Percentiles rank a stretch among this genome's conserved stretches.
Conservation (phyloP, 1,140 invertebrate genomes). For the Halictus rubicundus region DNA sequence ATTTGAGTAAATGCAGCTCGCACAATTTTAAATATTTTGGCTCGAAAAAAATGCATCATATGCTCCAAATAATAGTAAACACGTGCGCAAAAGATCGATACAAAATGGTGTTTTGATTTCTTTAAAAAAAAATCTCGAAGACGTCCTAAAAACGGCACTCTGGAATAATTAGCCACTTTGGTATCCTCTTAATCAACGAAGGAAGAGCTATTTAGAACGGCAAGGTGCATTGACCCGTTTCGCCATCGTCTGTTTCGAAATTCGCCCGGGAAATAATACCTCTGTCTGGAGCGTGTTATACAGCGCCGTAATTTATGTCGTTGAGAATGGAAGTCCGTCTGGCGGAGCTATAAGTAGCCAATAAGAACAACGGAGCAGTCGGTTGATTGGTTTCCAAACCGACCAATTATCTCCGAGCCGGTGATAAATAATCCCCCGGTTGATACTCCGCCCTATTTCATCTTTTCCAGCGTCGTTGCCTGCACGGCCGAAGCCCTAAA, state of each 20-base stretch:
- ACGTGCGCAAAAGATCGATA: too few relatives aligned
- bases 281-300: too few relatives aligned
- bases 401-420: slow-evolving; percentile 39
- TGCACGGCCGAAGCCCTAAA: not conserved
- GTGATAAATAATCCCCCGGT: slow-evolving; percentile 44
- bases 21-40: too few relatives aligned
- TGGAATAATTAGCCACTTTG: too few relatives aligned
- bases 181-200: not conserved
- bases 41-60: too few relatives aligned
- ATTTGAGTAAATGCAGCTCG: too few relatives aligned
- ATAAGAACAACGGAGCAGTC: slow-evolving; percentile 1
- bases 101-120: too few relatives aligned
- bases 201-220: slow-evolving; percentile 6
- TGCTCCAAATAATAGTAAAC: too few relatives aligned
- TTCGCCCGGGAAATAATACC: not conserved
- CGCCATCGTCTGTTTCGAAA: slow-evolving; percentile 3
- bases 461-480: slow-evolving; percentile 13
- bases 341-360: not conserved
- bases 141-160: too few relatives aligned
- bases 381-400: slow-evolving; percentile 21
- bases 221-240: not conserved
- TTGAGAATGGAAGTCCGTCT: not conserved
- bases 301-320: not conserved
- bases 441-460: slow-evolving; percentile 30
- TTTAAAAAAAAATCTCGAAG: too few relatives aligned